A percentile compares a stretch with the other conserved stretches of the same genome.
Conservation (phyloP, 2,888 invertebrate species). For the Drosophila pegasa region DNA sequence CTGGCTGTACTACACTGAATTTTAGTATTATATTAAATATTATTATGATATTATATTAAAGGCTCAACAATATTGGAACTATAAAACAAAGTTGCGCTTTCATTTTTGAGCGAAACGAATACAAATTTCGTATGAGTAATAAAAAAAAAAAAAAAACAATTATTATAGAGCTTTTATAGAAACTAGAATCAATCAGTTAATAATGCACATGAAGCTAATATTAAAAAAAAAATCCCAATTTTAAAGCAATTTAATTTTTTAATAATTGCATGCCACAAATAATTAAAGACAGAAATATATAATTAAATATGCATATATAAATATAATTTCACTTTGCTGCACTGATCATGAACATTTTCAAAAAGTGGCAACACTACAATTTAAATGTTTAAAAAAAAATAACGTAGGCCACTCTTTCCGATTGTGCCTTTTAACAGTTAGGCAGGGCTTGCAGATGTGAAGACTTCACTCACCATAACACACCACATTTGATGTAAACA, state of each 20-base stretch:
- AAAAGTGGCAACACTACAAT: not conserved
- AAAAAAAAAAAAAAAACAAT: not conserved
- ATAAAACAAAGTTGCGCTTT: not conserved
- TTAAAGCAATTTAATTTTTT: not conserved
- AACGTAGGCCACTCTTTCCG: not conserved
- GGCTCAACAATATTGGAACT: not conserved
- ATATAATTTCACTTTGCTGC: not conserved
- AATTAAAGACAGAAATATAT: not conserved
- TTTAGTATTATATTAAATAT: too few species aligned
- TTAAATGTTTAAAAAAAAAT: not conserved
- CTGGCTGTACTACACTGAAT: not conserved
- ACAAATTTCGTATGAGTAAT: constrained; percentile 1
- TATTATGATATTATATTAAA: too few species aligned
- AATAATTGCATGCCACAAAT: not conserved
- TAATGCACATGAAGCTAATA: not conserved
- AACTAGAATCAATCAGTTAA: not conserved
- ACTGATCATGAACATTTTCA: not conserved
- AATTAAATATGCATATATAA: not conserved
- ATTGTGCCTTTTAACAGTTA: too few species aligned
- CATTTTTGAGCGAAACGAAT: not conserved
- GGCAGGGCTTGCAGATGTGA: too few species aligned
- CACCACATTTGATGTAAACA: not conserved
- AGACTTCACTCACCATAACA: not conserved
- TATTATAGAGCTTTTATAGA: not conserved
- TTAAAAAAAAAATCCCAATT: not conserved